phyloP scores from a whole-genome alignment of 1,140 invertebrate genomes.

The Nylanderia fulva region DNA sequence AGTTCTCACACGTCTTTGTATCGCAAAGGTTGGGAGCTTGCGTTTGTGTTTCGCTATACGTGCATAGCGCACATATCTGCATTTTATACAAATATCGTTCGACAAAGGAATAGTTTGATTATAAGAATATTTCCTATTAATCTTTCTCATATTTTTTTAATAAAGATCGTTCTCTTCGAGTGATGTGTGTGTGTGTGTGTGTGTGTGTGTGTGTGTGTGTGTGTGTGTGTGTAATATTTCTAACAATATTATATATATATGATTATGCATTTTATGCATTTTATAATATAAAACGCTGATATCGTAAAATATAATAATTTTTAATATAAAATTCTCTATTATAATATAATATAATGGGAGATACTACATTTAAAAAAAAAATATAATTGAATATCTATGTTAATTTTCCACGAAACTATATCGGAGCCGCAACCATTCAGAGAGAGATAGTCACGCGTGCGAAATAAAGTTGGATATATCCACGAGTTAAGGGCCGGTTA shows the following conservation, averaged over 20 bases:
- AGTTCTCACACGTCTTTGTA: background rate
- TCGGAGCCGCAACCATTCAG: background rate
- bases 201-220: too few relatives aligned
- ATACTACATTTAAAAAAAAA: too few relatives aligned
- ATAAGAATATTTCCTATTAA: too few relatives aligned
- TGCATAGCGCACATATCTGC: background rate
- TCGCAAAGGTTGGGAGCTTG: background rate
- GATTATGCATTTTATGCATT: background rate
- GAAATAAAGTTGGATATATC: background rate
- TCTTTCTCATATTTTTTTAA: too few relatives aligned
- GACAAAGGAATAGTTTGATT: background rate
- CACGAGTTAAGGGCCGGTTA: background rate
- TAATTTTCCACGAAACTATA: background rate
- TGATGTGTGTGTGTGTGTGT: too few relatives aligned
- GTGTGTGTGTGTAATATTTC: background rate
- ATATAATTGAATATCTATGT: background rate
- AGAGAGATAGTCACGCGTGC: background rate
- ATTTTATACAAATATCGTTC: background rate
- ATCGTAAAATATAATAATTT: too few relatives aligned
- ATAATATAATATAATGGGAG: too few relatives aligned
- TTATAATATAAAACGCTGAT: background rate
- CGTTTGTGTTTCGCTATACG: background rate
- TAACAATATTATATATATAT: background rate
- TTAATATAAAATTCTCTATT: too few relatives aligned
- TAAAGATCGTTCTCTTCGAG: background rate